These are phyloP conservation scores for Drosophila neonasuta DNA, from an alignment of 2,888 invertebrate species.

Conservation along the genomic window DNA sequence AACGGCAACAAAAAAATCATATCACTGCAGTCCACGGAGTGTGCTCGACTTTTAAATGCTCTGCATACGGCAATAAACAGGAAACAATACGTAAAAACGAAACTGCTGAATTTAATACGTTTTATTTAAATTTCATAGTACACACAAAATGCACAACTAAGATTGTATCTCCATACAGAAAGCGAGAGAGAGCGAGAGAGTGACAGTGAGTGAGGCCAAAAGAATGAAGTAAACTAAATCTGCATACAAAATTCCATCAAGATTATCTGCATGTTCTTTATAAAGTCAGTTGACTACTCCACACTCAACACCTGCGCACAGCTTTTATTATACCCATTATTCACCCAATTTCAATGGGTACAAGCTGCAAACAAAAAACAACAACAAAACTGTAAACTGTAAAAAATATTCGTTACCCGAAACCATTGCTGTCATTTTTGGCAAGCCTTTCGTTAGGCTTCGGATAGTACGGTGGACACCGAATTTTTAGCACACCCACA, in stretches of 20 bases:
- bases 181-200: neutral
- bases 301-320: neutral
- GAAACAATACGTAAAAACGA: neutral
- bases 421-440: slow-evolving; percentile 39
- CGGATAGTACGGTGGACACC: slow-evolving; percentile 10
- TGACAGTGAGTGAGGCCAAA: neutral
- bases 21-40: neutral
- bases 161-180: neutral
- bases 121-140: neutral
- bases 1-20: slow-evolving; percentile 6
- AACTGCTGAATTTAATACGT: neutral
- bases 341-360: slow-evolving; percentile 8
- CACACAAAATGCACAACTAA: neutral
- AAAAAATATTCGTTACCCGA: slow-evolving; percentile 26
- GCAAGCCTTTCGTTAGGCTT: slow-evolving; percentile 34
- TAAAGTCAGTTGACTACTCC: neutral
- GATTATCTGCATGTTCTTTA: neutral
- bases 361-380: neutral
- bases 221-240: neutral
- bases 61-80: neutral
- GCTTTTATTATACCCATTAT: slow-evolving; percentile 7
- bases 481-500: slow-evolving; percentile 39
- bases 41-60: neutral
- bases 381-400: slow-evolving; percentile 1
- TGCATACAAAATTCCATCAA: neutral